Base-by-base conservation (phyloP, 2,113 vertebrate species). In the Reinhardtius hippoglossoides region DNA sequence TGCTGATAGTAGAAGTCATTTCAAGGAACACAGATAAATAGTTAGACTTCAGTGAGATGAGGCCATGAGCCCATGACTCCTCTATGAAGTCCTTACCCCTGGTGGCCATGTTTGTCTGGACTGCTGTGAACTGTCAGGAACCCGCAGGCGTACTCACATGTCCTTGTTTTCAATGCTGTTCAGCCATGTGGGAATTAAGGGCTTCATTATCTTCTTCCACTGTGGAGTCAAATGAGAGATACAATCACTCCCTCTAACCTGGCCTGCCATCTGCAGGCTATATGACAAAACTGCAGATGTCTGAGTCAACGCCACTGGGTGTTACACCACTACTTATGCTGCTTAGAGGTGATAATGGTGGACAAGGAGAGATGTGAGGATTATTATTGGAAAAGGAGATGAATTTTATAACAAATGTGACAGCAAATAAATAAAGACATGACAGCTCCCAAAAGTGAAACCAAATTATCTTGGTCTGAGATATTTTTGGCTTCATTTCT, bases 221-320 rank as follows among this genome's bases (percentile, higher is more conserved):
- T 52, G 9, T 24, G 67, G 46, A 5, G 14, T 15, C 16, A 5
- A 18, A 0, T 1, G 46, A 50, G 40, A 42, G 40, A 13, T 10
- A 42, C 10, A 42, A 10, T 42, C 9, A 40, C 37, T 31, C 20
- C 50, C 23, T 56, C 24, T 27, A 13, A 27, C 40, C 16, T 55
- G 8, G 42, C 9, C 16, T 75, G 80, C 87, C 89, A 83, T 57
- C 88, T 92, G 72, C 58, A 42, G 91, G 62, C 1, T 12, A 21
- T 10, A 3, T 60, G 0, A 0, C 13, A 42, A 42, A 35, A 68
- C 37, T 84, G 46, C 82, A 58, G 46, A 10, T 31, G 16, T 21
- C 1, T n/a, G 13, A 69, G 8, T 23, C 15, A 3, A 12, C 26
- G 9, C 16, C 4, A 12, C 1, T 24, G 21, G 16, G 9, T n/a